Evolutionary conservation across 2,113 vertebrate genomes (phyloP), one percentile per base, ranked within the genome.

Genomic region (Salvator merianae): DNA sequence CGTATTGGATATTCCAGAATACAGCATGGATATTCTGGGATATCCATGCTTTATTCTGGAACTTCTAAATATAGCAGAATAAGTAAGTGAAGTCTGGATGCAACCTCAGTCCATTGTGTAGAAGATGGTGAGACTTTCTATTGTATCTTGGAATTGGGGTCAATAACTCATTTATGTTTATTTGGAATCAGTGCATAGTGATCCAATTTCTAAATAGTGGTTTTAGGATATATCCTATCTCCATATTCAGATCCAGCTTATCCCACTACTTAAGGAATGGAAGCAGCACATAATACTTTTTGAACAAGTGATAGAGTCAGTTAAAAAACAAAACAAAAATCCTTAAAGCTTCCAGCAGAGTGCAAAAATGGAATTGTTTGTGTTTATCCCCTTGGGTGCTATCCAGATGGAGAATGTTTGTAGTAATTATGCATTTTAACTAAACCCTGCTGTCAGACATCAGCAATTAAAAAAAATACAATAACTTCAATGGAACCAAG

Each of bases 211-310:
- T 72, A 83, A 68, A 87, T 55, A 18, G 32, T 14, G 14, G 13
- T 68, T 26, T n/a, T 71, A 38, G 66, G 30, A 87, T 18, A 62
- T 65, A 74, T 55, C 28, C 43, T 85, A 86, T 80, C 4, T 32
- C 55, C 12, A 30, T 65, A 86, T 78, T 50, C 62, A 73, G 26
- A 34, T 34, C 50, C 24, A 88, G 81, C 1, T 81, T 66, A 43
- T 72, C 75, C 28, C 80, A 65, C 82, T 69, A 55, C 34, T 77
- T 82, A 65, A 87, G 87, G 74, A n/a, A 77, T 84, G 84, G 84
- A 74, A 40, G 28, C 32, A 34, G 12, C 4, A 36, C n/a, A 40
- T n/a, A 3, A 18, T 78, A 32, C 20, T 32, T 81, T 43, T 77
- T 71, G 53, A 86, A 71, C 53, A 85, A 85, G 38, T 50, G n/a